Evolutionary conservation across 64 coral and sea anemone species (phyloP).

Genomic region (Montipora foliosa): DNA sequence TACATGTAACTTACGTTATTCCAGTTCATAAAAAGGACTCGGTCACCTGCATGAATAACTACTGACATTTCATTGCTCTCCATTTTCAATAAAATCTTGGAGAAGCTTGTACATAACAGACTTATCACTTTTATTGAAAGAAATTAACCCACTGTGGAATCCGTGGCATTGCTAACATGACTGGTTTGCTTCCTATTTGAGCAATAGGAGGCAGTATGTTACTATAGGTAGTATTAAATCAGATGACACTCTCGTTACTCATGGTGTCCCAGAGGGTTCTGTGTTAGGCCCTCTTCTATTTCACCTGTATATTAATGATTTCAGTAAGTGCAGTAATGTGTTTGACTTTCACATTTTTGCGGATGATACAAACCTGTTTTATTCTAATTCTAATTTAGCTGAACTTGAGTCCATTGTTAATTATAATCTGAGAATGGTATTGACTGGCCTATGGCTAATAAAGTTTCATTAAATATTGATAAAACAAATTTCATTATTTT

Average conservation of each 20-base stretch:
- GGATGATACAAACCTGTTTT: too few relatives aligned
- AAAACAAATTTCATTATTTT: too few relatives aligned
- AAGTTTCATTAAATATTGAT: too few relatives aligned
- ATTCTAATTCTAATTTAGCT: background rate
- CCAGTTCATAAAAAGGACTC: constrained; percentile 12
- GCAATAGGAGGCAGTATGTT: too few relatives aligned
- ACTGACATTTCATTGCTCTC: constrained; percentile 47
- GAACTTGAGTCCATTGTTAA: constrained; percentile 19
- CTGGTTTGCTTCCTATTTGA: background rate
- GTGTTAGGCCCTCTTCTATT: background rate
- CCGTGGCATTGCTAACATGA: too few relatives aligned
- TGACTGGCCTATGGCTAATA: background rate
- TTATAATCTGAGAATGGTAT: constrained; percentile 18
- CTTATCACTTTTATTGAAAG: constrained; percentile 2
- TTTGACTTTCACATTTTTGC: too few relatives aligned
- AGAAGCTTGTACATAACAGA: constrained; percentile 48
- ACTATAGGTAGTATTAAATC: too few relatives aligned
- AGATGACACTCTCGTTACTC: too few relatives aligned
- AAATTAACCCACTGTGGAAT: too few relatives aligned
- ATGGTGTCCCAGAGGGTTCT: too few relatives aligned
- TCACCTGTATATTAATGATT: constrained; percentile 6
- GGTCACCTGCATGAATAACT: constrained; percentile 16
- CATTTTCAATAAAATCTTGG: constrained; percentile 47
- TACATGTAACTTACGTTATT: constrained; percentile 3
- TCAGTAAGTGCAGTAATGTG: background rate